Base-by-base conservation (phyloP, 92 coral and sea anemone species). In the Diadumene lineata region DNA sequence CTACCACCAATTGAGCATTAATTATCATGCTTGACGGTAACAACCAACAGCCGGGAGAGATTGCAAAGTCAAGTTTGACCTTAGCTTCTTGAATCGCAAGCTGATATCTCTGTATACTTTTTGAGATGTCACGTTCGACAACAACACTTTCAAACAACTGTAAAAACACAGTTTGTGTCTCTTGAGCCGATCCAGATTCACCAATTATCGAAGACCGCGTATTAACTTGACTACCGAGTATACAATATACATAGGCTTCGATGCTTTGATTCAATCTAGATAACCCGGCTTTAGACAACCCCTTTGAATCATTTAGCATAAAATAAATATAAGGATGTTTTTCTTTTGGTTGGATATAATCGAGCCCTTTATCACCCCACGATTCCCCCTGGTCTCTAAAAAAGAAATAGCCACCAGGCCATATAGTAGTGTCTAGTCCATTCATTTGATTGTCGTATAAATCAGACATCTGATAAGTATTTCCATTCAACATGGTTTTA, bases 91-190 rank as follows among this genome's bases (percentile, higher is more conserved):
- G 74, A 11, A 81, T 64, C 16, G 85, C 79, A 11, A 81, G 38
- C 57, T 81, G 85, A 44, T 72, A 81, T 31, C 85, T 21, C 56
- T 80, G 85, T 16, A 81, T 68, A 32, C 79, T 73, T 48, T 66
- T 60, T 25, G 75, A 55, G 15, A 81, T 72, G 57, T 73, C 85
- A 31, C 32, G 28, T 34, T 80, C 72, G 8, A 55, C 28, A 10
- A 73, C 57, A 0, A 74, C 75, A 43, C 33, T 62, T 74, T 81
- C 86, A 28, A 81, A 62, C 16, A 80, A 28, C 21, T 50, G 38
- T 0, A 53, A 10, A 18, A 62, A 72, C 34, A 60, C 85, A 15
- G 19, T 27, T 48, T 66, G 73, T 9, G 78, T 76, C 64, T 80
- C 79, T 11, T 18, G 9, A 6, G 71, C 51, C 0, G 53, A 3